phyloP scores from a whole-genome alignment of 2,888 invertebrate species.

The Amiota mariae region DNA sequence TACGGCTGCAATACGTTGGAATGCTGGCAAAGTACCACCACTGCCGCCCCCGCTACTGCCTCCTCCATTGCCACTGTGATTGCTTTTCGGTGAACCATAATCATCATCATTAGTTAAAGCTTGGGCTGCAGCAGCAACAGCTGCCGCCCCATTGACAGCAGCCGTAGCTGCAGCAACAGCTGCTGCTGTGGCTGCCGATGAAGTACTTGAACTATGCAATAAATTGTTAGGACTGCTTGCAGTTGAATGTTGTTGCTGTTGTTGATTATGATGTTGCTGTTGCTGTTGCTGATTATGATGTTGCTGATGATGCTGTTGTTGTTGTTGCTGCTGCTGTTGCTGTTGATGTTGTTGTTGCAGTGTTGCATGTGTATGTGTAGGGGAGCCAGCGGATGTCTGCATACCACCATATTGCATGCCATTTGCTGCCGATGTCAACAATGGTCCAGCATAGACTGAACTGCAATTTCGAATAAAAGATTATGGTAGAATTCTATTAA shows the following conservation, averaged over 20 bases:
- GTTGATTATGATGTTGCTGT: conserved; percentile 50
- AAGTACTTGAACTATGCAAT: conserved; percentile 46
- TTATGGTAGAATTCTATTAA: conserved; percentile 16
- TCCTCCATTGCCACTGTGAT: conserved; percentile 61
- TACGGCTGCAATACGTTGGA: conserved; percentile 66
- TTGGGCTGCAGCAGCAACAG: conserved; percentile 42
- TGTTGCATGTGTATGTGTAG: conserved; percentile 49
- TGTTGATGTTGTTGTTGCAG: conserved; percentile 53
- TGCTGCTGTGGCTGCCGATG: conserved; percentile 48
- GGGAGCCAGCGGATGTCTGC: conserved; percentile 51
- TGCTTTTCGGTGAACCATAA: conserved; percentile 69
- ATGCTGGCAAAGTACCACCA: conserved; percentile 68
- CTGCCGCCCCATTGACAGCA: conserved; percentile 46
- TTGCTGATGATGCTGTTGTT: conserved; percentile 47
- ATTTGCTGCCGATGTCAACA: conserved; percentile 68
- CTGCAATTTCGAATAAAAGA: conserved; percentile 54
- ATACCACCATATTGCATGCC: conserved; percentile 69
- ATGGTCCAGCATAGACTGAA: conserved; percentile 70
- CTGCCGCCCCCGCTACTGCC: conserved; percentile 54
- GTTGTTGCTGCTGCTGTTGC: conserved; percentile 48
- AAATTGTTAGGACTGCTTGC: conserved; percentile 57
- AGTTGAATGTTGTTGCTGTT: conserved; percentile 55
- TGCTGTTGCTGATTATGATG: conserved; percentile 53
- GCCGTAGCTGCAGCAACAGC: conserved; percentile 44
- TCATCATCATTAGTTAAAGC: conserved; percentile 61